Percentiles rank a stretch among this genome's conserved stretches.
These are phyloP conservation scores for Buathra laborator DNA, from an alignment of 2,888 invertebrate genomes.

Conservation along the genomic window DNA sequence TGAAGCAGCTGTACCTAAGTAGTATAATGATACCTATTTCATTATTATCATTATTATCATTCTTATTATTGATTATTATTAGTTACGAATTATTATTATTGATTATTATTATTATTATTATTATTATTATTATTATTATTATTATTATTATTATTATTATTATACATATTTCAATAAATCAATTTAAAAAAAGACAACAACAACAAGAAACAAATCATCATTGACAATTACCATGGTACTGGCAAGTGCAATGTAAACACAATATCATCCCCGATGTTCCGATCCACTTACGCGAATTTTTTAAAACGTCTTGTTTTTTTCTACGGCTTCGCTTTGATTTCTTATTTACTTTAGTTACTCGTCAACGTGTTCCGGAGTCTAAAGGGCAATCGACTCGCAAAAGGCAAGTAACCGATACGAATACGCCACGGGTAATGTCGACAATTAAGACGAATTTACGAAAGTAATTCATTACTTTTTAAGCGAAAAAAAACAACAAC, in stretches of 20 bases:
- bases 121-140: conserved; percentile 72
- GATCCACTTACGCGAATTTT: conserved; percentile 32
- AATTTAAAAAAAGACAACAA: conserved; percentile 66
- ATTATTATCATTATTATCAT: conserved; percentile 74
- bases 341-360: not conserved
- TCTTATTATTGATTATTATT: conserved; percentile 73
- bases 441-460: not conserved
- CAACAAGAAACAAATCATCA: conserved; percentile 58
- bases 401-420: not conserved
- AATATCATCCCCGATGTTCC: conserved; percentile 54
- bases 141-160: conserved; percentile 71
- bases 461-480: not conserved
- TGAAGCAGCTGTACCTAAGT: conserved; percentile 84
- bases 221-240: conserved; percentile 54
- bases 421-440: not conserved
- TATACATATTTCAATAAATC: conserved; percentile 69
- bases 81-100: conserved; percentile 68
- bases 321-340: not conserved
- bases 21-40: conserved; percentile 80
- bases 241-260: conserved; percentile 60
- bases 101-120: conserved; percentile 72
- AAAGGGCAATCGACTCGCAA: not conserved
- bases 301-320: conserved; percentile 29
- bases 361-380: conserved; percentile 5
- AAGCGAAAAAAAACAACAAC: not conserved